Evolutionary conservation across 2,888 invertebrate species (phyloP), one percentile per base, ranked within the genome.

Genomic region (Hedya salicella): DNA sequence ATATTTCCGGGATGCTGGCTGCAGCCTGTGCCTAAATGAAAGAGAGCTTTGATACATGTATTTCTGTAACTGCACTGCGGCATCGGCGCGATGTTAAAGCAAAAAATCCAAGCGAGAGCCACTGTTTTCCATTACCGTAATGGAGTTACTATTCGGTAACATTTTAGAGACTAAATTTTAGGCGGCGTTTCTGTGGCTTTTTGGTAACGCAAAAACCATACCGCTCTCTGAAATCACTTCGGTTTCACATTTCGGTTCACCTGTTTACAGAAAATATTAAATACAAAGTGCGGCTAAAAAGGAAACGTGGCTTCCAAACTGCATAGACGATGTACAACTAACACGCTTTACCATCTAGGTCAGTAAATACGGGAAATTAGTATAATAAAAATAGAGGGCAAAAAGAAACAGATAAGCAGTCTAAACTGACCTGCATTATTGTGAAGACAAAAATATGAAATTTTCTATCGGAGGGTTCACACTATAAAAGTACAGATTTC

Each of bases 111-210:
- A 84, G 79, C 72, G 80, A 83, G 82, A 82, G 82, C 81, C 85
- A 87, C 85, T 89, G 86, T 89, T 88, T 88, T 88, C 88, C 88
- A 89, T 89, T 89, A 89, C 78, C 75, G 76, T 89, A 89, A 89
- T 89, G 88, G 86, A 86, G 84, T 86, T 86, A 86, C 77, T 85
- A 85, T 84, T 80, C 82, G 77, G 81, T 82, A 79, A 84, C 77
- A 82, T 86, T 87, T 85, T 82, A 81, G 81, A 78, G 78, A 78
- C 80, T 78, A 80, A 78, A 78, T 82, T 82, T 81, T 80, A 68
- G 75, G 69, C 69, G 54, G 63, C 59, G 59, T 39, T 60, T 30
- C 39, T 61, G 59, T 53, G 57, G 62, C 68, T 67, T 65, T 69
- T 70, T 36, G 42, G 53, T 67, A 56, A 57, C 56, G 57, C 39